These are phyloP conservation scores for Oryctes rhinoceros DNA, from an alignment of 1,140 invertebrate species.

Conservation along the genomic window DNA sequence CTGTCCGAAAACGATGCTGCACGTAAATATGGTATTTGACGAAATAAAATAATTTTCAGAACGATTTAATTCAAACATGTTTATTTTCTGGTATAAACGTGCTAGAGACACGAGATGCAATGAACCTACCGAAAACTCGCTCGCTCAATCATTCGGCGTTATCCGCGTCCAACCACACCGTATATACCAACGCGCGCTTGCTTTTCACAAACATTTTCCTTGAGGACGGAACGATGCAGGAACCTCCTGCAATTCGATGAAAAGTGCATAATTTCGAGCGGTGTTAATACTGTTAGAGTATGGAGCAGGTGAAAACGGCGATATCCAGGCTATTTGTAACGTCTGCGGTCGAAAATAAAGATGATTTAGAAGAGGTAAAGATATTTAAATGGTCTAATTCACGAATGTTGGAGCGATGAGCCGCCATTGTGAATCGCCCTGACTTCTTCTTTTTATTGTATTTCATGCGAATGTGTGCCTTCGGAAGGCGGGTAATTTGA, in stretches of 20 bases:
- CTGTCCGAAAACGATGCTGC: neutral
- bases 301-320: conserved; percentile 68
- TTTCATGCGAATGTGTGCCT: conserved; percentile 47
- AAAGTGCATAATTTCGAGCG: conserved; percentile 61
- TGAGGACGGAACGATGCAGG: conserved; percentile 59
- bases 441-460: conserved; percentile 61
- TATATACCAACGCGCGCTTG: conserved; percentile 61
- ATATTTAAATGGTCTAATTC: conserved; percentile 64
- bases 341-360: conserved; percentile 80
- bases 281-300: conserved; percentile 60
- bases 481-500: conserved; percentile 56
- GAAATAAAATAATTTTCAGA: conserved; percentile 34
- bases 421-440: conserved; percentile 66
- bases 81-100: conserved; percentile 31
- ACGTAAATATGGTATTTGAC: neutral
- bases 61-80: conserved; percentile 12
- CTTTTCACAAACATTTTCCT: conserved; percentile 61
- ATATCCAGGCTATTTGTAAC: conserved; percentile 69
- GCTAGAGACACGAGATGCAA: conserved; percentile 37
- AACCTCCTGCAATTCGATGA: conserved; percentile 61
- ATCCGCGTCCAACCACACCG: conserved; percentile 47
- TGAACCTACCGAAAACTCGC: conserved; percentile 41
- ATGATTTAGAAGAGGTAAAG: conserved; percentile 84
- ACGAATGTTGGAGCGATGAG: conserved; percentile 67
- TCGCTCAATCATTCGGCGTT: conserved; percentile 45